A percentile compares a stretch with the other conserved stretches of the same genome.
Evolutionary conservation across 2,797 vertebrate species (phyloP).

Genomic region (Peromyscus nudipes): DNA sequence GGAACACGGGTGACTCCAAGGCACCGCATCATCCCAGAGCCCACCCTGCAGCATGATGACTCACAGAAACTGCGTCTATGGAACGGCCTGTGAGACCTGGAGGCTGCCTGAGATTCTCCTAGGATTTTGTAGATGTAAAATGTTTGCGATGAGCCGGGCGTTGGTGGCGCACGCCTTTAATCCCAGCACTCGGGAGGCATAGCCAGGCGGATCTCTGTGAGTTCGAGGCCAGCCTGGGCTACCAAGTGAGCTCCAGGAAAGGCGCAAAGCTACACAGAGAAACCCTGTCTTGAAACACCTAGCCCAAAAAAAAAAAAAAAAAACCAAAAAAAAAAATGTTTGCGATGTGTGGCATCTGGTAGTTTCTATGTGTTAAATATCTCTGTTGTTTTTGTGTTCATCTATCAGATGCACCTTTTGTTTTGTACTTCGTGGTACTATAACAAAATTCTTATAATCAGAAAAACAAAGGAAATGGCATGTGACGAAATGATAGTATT

Average conservation of each 20-base stretch:
- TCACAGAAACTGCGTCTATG: neutral
- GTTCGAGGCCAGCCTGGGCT: too few relatives aligned
- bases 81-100: neutral
- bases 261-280: too few relatives aligned
- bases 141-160: conserved; percentile 32
- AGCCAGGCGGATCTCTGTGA: too few relatives aligned
- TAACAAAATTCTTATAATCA: conserved; percentile 24
- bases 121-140: too few relatives aligned
- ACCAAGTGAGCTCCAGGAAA: too few relatives aligned
- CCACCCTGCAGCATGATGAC: neutral
- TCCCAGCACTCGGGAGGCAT: too few relatives aligned
- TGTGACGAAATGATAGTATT: neutral
- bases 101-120: neutral
- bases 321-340: too few relatives aligned
- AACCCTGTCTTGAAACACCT: too few relatives aligned
- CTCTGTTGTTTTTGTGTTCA: conserved; percentile 12
- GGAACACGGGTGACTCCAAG: neutral
- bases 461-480: conserved; percentile 50
- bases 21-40: neutral
- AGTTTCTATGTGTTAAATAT: neutral
- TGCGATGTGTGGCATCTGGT: neutral
- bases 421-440: neutral
- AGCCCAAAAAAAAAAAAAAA: too few relatives aligned
- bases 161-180: too few relatives aligned
- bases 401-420: neutral